Evolutionary conservation across 2,888 invertebrate species (phyloP).

Genomic region (Gandaritis pyraliata): DNA sequence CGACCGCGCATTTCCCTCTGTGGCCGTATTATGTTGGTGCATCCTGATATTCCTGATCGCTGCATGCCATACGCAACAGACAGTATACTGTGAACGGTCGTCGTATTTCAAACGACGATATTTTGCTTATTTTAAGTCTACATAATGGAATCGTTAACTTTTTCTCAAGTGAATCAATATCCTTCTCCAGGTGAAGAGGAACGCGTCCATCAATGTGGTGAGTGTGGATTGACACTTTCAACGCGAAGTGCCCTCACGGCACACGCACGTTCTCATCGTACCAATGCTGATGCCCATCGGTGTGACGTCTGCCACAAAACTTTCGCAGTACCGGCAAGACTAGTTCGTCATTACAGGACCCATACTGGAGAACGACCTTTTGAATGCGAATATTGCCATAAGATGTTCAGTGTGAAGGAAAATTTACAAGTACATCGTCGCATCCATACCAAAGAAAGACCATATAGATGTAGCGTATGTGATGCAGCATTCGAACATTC

Average conservation of each 20-base stretch:
- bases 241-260: conserved; percentile 91
- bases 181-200: conserved; percentile 81
- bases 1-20: conserved; percentile 56
- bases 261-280: conserved; percentile 83
- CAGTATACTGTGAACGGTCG: conserved; percentile 74
- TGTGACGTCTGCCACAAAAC: conserved; percentile 96
- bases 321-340: conserved; percentile 94
- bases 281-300: conserved; percentile 89
- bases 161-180: conserved; percentile 60
- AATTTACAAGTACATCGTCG: conserved; percentile 95
- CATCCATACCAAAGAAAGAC: conserved; percentile 96
- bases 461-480: conserved; percentile 95
- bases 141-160: conserved; percentile 56
- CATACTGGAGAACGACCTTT: conserved; percentile 96
- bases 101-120: conserved; percentile 48
- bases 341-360: conserved; percentile 93
- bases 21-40: conserved; percentile 71
- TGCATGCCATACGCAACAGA: conserved; percentile 77
- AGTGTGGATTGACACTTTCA: conserved; percentile 90
- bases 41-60: conserved; percentile 79
- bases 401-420: conserved; percentile 96
- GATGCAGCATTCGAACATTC: conserved; percentile 95
- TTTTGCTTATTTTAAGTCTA: conserved; percentile 40
- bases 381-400: conserved; percentile 95
- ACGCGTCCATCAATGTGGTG: conserved; percentile 85